Evolutionary conservation across 1,140 invertebrate genomes (phyloP).

Genomic region (Philotrypesis tridentata): DNA sequence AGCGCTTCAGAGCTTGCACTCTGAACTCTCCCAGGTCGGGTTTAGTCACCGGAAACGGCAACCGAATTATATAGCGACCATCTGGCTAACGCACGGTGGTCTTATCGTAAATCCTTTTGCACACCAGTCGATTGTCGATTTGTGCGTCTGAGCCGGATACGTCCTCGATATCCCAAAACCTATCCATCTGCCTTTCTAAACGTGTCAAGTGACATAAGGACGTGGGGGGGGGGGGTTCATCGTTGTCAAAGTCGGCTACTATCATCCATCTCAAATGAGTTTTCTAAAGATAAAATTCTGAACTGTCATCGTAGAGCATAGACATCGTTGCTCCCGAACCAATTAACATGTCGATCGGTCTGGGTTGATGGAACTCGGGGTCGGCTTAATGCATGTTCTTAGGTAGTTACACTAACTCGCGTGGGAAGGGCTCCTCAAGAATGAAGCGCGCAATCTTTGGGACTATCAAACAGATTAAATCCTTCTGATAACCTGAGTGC

Average conservation of each 20-base stretch:
- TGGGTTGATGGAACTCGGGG: no score
- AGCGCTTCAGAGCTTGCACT: not conserved
- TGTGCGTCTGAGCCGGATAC: not conserved
- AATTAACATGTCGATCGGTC: not conserved
- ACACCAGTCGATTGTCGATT: not conserved
- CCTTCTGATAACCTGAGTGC: no score
- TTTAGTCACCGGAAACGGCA: no score
- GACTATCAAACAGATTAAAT: no score
- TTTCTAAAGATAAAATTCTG: not conserved
- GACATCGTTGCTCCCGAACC: no score
- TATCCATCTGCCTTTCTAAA: not conserved
- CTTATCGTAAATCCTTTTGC: not conserved
- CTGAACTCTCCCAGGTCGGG: not conserved
- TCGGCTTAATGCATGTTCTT: no score
- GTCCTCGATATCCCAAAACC: not conserved
- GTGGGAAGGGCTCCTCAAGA: no score
- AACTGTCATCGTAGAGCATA: not conserved
- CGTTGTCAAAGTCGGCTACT: no score
- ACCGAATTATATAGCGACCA: not conserved
- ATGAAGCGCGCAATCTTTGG: no score
- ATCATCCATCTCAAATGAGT: no score
- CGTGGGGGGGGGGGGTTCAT: no score
- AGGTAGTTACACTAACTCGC: no score
- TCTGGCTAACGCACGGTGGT: not conserved
- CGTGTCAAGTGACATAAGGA: not conserved